These are phyloP conservation scores for Agelaius tricolor DNA, from an alignment of 2,113 vertebrate species.

Conservation along the genomic window DNA sequence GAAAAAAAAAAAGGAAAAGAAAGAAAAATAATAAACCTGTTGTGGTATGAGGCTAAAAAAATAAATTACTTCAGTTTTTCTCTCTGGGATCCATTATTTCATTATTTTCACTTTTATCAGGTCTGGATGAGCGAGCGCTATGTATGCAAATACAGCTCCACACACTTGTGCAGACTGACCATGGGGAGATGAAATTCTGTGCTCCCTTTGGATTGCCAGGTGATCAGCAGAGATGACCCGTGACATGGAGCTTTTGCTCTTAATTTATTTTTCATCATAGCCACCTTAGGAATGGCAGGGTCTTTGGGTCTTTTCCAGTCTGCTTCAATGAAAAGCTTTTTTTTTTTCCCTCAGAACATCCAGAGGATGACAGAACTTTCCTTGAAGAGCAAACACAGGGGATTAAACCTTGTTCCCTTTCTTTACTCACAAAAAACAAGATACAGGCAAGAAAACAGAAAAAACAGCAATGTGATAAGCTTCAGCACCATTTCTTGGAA, in stretches of 20 bases:
- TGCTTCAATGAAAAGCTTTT: neutral
- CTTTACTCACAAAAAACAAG: neutral
- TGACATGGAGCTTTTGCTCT: neutral
- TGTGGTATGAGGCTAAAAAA: neutral
- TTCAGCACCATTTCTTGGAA: neutral
- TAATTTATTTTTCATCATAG: neutral
- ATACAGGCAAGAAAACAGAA: neutral
- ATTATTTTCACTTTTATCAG: neutral
- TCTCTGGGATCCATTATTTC: conserved; percentile 1
- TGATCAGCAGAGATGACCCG: neutral
- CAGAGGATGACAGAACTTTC: neutral
- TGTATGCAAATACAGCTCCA: neutral
- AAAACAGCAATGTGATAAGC: neutral
- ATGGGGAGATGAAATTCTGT: neutral
- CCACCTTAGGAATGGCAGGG: neutral
- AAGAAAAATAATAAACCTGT: neutral
- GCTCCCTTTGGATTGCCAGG: neutral
- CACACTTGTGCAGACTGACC: neutral
- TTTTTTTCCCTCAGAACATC: neutral
- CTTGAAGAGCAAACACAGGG: neutral
- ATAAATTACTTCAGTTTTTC: neutral
- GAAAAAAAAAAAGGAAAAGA: neutral
- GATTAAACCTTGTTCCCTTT: neutral
- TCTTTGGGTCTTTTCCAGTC: neutral
- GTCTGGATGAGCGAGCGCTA: neutral